Percentiles rank a stretch among this genome's conserved stretches.
Evolutionary conservation across 37 sponge, comb jelly and placozoan genomes (phyloP).

Genomic region (Diacarnus erythraeanus): DNA sequence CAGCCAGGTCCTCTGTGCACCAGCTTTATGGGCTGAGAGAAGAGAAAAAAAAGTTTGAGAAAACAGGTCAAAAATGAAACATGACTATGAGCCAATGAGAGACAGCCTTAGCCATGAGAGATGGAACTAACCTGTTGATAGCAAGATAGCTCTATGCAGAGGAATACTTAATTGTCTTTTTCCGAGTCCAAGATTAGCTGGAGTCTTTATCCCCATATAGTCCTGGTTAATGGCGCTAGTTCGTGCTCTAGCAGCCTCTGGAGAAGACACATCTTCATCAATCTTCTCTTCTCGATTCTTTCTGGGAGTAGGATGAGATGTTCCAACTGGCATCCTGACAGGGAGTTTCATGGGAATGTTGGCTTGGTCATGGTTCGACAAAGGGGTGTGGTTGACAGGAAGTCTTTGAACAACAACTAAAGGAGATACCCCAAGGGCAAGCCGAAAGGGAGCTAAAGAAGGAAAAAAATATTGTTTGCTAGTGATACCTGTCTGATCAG

Average conservation of each 20-base stretch:
- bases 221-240: neutral
- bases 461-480: neutral
- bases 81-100: neutral
- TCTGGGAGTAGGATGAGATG: neutral
- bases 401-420: constrained; percentile 17
- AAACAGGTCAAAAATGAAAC: neutral
- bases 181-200: neutral
- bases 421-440: constrained; percentile 21
- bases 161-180: neutral
- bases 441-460: constrained; percentile 16
- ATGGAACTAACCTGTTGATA: constrained; percentile 19
- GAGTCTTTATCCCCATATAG: constrained; percentile 7
- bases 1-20: neutral
- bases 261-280: constrained; percentile 24
- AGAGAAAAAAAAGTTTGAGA: neutral
- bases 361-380: neutral
- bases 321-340: neutral
- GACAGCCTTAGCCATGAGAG: neutral
- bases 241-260: constrained; percentile 21
- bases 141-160: constrained; percentile 34
- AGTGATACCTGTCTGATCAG: too few relatives aligned
- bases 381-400: neutral
- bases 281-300: neutral
- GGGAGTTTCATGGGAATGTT: neutral
- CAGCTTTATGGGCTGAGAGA: neutral